These are phyloP conservation scores for Scaptomyza caliginosa DNA, from an alignment of 2,888 invertebrate species.

Conservation along the genomic window DNA sequence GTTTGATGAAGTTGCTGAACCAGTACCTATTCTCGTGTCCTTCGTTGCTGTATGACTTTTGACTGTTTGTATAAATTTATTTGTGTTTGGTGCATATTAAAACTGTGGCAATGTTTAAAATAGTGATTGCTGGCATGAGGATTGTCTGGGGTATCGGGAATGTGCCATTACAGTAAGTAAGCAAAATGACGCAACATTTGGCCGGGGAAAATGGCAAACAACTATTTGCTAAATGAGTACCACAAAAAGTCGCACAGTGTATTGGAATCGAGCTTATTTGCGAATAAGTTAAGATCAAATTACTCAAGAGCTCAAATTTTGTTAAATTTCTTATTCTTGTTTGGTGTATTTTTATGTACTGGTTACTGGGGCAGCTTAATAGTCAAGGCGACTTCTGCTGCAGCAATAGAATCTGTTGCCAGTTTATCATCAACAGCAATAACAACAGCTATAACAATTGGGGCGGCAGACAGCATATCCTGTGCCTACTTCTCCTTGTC, in stretches of 20 bases:
- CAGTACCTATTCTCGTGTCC: neutral
- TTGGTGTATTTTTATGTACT: slow-evolving; percentile 17
- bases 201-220: slow-evolving; percentile 8
- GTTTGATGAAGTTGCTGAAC: slow-evolving; percentile 62
- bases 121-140: neutral
- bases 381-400: slow-evolving; percentile 43
- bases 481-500: too few species aligned
- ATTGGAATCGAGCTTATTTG: slow-evolving; percentile 39
- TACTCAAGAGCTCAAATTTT: slow-evolving; percentile 25
- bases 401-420: slow-evolving; percentile 43
- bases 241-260: slow-evolving; percentile 14
- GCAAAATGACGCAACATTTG: slow-evolving; percentile 25
- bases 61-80: slow-evolving; percentile 30
- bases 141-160: neutral
- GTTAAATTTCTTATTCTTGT: slow-evolving; percentile 5
- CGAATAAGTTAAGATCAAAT: slow-evolving; percentile 36
- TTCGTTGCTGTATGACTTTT: slow-evolving; percentile 18
- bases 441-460: slow-evolving; percentile 27
- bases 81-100: slow-evolving; percentile 25
- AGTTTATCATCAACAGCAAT: slow-evolving; percentile 47
- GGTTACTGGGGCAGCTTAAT: slow-evolving; percentile 51
- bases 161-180: slow-evolving; percentile 55
- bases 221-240: slow-evolving; percentile 50
- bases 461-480: neutral
- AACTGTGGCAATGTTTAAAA: slow-evolving; percentile 18